phyloP scores from a whole-genome alignment of 2,113 vertebrate genomes.

The Oenanthe oenanthe region DNA sequence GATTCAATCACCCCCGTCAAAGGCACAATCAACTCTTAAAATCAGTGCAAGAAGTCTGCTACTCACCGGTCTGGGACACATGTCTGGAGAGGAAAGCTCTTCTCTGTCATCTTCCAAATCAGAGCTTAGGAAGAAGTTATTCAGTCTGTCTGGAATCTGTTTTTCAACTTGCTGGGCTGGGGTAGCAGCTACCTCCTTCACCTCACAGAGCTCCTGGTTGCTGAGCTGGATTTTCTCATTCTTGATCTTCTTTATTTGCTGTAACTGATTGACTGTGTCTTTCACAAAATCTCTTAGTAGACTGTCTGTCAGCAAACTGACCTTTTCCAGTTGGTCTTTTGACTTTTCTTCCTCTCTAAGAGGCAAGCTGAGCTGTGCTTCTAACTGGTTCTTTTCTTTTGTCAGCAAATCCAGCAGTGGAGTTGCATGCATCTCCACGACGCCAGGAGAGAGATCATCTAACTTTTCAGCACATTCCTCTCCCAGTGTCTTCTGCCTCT shows the following conservation, averaged over 20 bases:
- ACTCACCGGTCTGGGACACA: constrained; percentile 90
- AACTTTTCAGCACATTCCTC: constrained; percentile 66
- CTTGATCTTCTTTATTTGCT: constrained; percentile 84
- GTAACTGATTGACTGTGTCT: constrained; percentile 84
- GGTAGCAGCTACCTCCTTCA: constrained; percentile 37
- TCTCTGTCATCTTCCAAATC: constrained; percentile 84
- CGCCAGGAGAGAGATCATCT: constrained; percentile 41
- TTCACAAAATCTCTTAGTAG: constrained; percentile 84
- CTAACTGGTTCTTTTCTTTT: constrained; percentile 76
- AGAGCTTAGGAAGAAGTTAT: constrained; percentile 74
- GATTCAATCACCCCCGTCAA: background rate
- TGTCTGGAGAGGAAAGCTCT: constrained; percentile 90
- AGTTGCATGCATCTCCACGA: constrained; percentile 68
- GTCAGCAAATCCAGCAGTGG: constrained; percentile 80
- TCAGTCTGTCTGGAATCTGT: constrained; percentile 67
- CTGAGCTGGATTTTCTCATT: constrained; percentile 87
- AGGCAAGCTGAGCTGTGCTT: constrained; percentile 71
- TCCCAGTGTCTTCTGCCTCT: constrained; percentile 59
- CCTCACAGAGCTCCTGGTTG: constrained; percentile 71
- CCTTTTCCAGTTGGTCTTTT: constrained; percentile 68
- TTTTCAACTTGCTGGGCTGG: constrained; percentile 35
- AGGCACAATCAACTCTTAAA: background rate
- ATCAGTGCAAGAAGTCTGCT: background rate
- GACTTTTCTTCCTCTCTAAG: constrained; percentile 54
- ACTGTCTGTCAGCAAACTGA: constrained; percentile 82